Evolutionary conservation across 2,113 vertebrate species (phyloP).

Genomic region (Chlorodrepanis virens): DNA sequence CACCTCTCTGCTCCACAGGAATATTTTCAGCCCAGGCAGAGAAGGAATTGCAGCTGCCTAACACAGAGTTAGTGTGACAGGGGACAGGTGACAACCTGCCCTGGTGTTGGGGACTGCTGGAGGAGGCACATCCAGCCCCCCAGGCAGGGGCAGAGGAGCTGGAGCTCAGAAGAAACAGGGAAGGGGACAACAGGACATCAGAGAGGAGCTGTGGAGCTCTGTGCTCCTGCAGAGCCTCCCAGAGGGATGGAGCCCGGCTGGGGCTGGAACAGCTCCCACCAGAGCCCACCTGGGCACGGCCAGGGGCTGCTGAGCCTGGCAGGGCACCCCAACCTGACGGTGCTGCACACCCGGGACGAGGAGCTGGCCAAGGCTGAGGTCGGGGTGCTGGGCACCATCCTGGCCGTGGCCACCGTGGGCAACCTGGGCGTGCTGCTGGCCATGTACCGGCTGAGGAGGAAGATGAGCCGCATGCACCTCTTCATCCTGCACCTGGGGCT

Average conservation of each 20-base stretch:
- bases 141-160: neutral
- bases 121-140: neutral
- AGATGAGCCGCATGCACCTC: slow-evolving; percentile 78
- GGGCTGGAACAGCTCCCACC: neutral
- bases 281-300: neutral
- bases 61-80: neutral
- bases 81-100: neutral
- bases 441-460: slow-evolving; percentile 57
- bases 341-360: slow-evolving; percentile 71
- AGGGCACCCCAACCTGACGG: neutral
- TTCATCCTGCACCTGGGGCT: slow-evolving; percentile 78
- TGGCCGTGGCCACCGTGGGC: slow-evolving; percentile 65
- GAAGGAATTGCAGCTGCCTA: neutral
- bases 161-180: too few species aligned
- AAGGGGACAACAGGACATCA: neutral
- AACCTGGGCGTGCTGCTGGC: slow-evolving; percentile 72
- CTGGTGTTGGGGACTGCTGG: rapidly evolving
- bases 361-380: slow-evolving; percentile 76
- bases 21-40: neutral
- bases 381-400: slow-evolving; percentile 67
- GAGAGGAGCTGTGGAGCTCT: neutral
- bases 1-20: neutral
- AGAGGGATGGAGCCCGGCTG: neutral
- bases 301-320: neutral
- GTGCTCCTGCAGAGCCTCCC: neutral